phyloP scores from a whole-genome alignment of 1,140 invertebrate species.

The Meloidogyne exigua region DNA sequence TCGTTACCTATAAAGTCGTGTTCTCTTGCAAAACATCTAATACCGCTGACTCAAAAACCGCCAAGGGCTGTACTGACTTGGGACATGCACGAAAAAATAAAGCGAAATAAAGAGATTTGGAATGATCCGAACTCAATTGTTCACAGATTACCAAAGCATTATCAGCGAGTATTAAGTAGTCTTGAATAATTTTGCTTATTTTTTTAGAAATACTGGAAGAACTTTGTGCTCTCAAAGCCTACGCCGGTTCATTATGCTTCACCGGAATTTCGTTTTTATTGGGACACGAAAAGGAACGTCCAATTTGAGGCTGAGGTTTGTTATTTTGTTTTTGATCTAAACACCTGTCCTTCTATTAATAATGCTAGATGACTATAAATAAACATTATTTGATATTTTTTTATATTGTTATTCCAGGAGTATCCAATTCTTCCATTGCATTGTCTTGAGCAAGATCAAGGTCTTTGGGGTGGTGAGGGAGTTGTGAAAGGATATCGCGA shows the following conservation, averaged over 20 bases:
- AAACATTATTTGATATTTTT: no score
- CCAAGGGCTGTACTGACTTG: conserved; percentile 57
- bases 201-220: conserved; percentile 79
- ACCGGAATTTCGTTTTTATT: conserved; percentile 73
- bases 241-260: conserved; percentile 82
- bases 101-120: conserved; percentile 62
- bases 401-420: conserved; percentile 34
- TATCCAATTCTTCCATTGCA: conserved; percentile 74
- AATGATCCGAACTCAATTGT: conserved; percentile 56
- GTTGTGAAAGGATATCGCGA: conserved; percentile 82
- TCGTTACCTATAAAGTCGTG: conserved; percentile 15
- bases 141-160: conserved; percentile 74
- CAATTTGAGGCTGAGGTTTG: conserved; percentile 53
- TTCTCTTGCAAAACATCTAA: conserved; percentile 57
- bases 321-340: no score
- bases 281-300: conserved; percentile 73
- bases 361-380: no score
- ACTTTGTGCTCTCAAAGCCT: conserved; percentile 72
- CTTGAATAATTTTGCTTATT: background rate
- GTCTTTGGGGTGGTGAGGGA: conserved; percentile 94
- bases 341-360: no score
- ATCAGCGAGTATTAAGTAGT: conserved; percentile 66
- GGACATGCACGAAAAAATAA: conserved; percentile 60
- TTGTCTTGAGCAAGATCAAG: conserved; percentile 78
- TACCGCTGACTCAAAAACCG: conserved; percentile 40